phyloP scores from a whole-genome alignment of 1,140 invertebrate genomes.

The Hetaerina americana region DNA sequence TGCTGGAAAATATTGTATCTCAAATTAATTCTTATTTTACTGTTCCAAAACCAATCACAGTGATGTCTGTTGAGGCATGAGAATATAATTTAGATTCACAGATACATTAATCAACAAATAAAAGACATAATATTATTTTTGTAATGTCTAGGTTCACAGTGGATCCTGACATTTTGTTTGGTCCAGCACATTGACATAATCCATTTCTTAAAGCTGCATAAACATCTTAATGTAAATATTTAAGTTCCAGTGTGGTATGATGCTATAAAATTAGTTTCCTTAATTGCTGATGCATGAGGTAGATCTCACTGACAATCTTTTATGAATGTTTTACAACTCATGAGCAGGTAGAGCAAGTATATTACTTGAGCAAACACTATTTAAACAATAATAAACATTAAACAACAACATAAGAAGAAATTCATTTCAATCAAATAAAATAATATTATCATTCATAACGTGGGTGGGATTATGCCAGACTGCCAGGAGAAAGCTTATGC shows the following conservation, averaged over 20 bases:
- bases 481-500: background rate
- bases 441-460: background rate
- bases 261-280: background rate
- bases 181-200: background rate
- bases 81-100: no score
- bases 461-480: background rate
- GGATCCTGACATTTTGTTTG: no score
- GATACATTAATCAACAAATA: no score
- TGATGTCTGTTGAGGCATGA: no score
- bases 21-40: no score
- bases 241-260: background rate
- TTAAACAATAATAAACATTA: background rate
- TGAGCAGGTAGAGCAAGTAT: background rate
- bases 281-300: background rate
- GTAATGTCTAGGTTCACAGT: no score
- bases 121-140: no score
- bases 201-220: background rate
- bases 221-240: background rate
- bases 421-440: slow-evolving; percentile 1
- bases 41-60: no score
- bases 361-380: background rate
- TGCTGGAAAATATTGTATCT: no score
- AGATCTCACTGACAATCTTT: background rate
- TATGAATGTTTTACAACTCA: background rate
- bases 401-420: background rate